Percentiles rank a stretch among this genome's conserved stretches.
Evolutionary conservation across 2,888 invertebrate genomes (phyloP).

Genomic region (Alcis repandata): DNA sequence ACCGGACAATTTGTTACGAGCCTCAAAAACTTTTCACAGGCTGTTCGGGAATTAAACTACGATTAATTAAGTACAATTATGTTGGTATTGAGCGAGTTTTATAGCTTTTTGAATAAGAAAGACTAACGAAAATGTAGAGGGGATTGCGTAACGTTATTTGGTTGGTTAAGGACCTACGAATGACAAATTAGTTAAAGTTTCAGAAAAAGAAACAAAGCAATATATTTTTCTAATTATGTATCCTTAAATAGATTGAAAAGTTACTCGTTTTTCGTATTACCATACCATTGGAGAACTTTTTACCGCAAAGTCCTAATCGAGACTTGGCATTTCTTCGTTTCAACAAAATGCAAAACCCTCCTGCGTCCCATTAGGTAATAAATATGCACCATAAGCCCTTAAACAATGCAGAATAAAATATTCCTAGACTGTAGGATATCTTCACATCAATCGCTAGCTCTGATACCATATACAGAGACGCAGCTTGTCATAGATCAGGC

Average conservation of each 20-base stretch:
- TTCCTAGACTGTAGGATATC: conserved; percentile 56
- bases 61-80: conserved; percentile 23
- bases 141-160: background rate
- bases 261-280: background rate
- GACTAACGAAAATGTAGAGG: background rate
- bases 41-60: conserved; percentile 45
- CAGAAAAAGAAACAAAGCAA: no score
- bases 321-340: background rate
- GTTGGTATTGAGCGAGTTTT: conserved; percentile 14
- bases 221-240: no score
- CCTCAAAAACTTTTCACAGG: conserved; percentile 57
- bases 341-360: background rate
- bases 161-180: no score
- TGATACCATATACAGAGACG: conserved; percentile 63
- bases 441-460: conserved; percentile 54
- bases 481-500: conserved; percentile 39
- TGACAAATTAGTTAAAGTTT: no score
- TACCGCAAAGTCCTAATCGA: background rate
- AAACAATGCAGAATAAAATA: conserved; percentile 54
- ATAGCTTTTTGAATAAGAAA: background rate
- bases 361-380: conserved; percentile 44
- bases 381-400: conserved; percentile 46
- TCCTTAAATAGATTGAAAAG: no score
- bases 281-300: background rate
- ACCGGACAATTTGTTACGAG: conserved; percentile 78